Evolutionary conservation across 1,140 invertebrate species (phyloP).

Genomic region (Acarapis woodi): DNA sequence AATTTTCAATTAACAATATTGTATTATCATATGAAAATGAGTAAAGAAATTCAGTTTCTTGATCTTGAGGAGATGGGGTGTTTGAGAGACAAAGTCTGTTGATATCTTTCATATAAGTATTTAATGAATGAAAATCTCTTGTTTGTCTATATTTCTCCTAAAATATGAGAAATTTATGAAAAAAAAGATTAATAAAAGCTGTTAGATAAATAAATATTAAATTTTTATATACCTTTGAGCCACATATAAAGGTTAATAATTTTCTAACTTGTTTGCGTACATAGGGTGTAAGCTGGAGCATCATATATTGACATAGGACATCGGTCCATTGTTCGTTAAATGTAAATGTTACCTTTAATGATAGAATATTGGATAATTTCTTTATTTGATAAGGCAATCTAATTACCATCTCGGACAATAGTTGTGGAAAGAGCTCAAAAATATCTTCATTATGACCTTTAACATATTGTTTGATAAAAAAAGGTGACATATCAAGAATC

Average conservation of each 20-base stretch:
- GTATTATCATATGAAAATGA: slow-evolving; percentile 55
- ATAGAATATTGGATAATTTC: slow-evolving; percentile 19
- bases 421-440: slow-evolving; percentile 67
- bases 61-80: slow-evolving; percentile 5
- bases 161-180: too few species aligned
- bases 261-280: slow-evolving; percentile 42
- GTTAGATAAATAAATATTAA: too few species aligned
- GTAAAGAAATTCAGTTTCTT: slow-evolving; percentile 16
- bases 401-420: slow-evolving; percentile 77
- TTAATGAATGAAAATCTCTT: slow-evolving; percentile 54
- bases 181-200: too few species aligned
- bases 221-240: too few species aligned
- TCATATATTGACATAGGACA: slow-evolving; percentile 81
- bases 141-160: slow-evolving; percentile 47
- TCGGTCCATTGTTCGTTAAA: slow-evolving; percentile 34
- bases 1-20: slow-evolving; percentile 70
- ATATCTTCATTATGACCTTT: slow-evolving; percentile 68
- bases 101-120: slow-evolving; percentile 20
- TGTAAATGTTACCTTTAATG: slow-evolving; percentile 4
- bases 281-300: slow-evolving; percentile 32
- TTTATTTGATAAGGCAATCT: slow-evolving; percentile 72
- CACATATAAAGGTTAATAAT: slow-evolving; percentile 66
- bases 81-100: slow-evolving; percentile 24
- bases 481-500: slow-evolving; percentile 69
- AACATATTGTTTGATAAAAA: slow-evolving; percentile 73